A percentile compares a stretch with the other conserved stretches of the same genome.
These are phyloP conservation scores for Trachemys scripta DNA, from an alignment of 2,113 vertebrate species.

Conservation along the genomic window DNA sequence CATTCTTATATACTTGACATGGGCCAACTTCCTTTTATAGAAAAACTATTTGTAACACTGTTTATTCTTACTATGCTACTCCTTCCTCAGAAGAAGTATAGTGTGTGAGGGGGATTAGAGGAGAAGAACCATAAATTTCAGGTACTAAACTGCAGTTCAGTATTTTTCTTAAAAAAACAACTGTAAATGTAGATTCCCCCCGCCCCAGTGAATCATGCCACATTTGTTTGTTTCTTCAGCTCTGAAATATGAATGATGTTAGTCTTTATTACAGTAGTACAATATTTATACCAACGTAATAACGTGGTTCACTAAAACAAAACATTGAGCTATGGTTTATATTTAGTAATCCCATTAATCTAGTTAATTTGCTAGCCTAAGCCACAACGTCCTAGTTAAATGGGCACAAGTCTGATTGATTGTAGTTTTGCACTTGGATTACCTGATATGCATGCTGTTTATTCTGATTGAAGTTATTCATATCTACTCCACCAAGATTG, in stretches of 20 bases:
- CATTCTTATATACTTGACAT: neutral
- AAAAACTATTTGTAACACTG: slow-evolving; percentile 30
- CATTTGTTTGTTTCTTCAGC: slow-evolving; percentile 31
- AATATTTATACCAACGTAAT: slow-evolving; percentile 41
- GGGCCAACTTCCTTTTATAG: slow-evolving; percentile 7
- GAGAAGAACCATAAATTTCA: neutral
- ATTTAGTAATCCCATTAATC: slow-evolving; percentile 13
- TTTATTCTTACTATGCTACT: slow-evolving; percentile 17
- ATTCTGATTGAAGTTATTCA: neutral
- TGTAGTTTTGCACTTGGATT: neutral
- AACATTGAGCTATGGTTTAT: slow-evolving; percentile 33
- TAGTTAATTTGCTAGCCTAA: neutral
- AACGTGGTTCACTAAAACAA: slow-evolving; percentile 2
- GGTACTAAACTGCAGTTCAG: neutral
- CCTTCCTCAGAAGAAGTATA: slow-evolving; percentile 15
- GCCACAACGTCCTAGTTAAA: neutral
- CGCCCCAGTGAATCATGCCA: neutral
- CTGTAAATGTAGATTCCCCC: neutral
- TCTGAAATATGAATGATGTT: slow-evolving; percentile 44
- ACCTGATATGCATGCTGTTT: neutral
- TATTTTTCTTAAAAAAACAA: slow-evolving; percentile 6
- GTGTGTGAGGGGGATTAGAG: neutral
- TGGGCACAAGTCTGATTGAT: neutral
- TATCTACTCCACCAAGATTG: neutral
- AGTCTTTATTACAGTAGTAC: slow-evolving; percentile 29